These are phyloP conservation scores for Tetraneura akinire DNA, from an alignment of 1,140 invertebrate genomes.

Conservation along the genomic window DNA sequence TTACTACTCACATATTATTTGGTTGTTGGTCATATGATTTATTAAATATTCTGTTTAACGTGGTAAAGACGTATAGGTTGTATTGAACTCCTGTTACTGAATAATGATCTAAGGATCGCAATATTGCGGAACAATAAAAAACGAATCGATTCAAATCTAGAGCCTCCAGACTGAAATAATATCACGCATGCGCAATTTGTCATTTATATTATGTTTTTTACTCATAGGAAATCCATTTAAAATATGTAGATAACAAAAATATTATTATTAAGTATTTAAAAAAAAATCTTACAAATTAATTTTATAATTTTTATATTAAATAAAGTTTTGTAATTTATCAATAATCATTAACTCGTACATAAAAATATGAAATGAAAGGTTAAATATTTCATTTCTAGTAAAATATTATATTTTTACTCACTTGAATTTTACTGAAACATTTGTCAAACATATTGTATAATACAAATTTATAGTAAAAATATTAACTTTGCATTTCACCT, in stretches of 20 bases:
- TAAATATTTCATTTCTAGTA: background rate
- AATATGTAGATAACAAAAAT: conserved; percentile 23
- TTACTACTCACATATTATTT: conserved; percentile 33
- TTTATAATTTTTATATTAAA: background rate
- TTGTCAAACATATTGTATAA: background rate
- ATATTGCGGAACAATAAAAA: conserved; percentile 49
- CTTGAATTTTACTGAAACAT: background rate
- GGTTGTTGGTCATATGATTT: background rate
- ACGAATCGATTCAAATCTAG: conserved; percentile 41
- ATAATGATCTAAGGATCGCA: conserved; percentile 34
- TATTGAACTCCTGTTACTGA: conserved; percentile 19
- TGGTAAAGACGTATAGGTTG: conserved; percentile 3
- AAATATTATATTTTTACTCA: background rate
- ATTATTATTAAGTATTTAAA: conserved; percentile 1
- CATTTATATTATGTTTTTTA: background rate
- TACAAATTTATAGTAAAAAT: background rate
- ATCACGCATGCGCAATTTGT: conserved; percentile 46
- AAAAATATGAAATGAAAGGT: background rate
- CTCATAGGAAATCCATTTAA: background rate
- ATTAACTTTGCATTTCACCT: background rate
- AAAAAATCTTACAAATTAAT: background rate
- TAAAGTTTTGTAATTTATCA: background rate
- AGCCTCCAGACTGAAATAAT: conserved; percentile 33
- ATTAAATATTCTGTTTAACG: conserved; percentile 14
- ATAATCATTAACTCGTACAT: background rate